These are phyloP conservation scores for Distichodus sexfasciatus DNA, from an alignment of 2,797 vertebrate genomes.

Conservation along the genomic window DNA sequence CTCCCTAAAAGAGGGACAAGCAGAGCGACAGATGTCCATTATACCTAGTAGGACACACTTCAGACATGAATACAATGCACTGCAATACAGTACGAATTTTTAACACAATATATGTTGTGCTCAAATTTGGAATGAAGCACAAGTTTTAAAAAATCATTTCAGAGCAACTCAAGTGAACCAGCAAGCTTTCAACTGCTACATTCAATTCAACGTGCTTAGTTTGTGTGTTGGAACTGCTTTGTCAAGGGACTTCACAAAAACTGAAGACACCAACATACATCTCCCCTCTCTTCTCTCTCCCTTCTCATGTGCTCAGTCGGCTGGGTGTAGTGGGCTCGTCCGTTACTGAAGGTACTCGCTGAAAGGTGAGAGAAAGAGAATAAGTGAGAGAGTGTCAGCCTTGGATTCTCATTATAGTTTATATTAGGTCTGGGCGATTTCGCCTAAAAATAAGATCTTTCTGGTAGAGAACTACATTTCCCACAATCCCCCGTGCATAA, in stretches of 20 bases:
- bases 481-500: too few relatives aligned
- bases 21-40: not conserved
- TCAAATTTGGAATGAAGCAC: too few relatives aligned
- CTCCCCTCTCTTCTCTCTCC: conserved; percentile 90
- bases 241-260: not conserved
- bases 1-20: conserved; percentile 76
- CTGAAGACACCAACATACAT: conserved; percentile 74
- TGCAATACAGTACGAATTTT: too few relatives aligned
- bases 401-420: not conserved
- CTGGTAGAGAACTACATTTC: too few relatives aligned
- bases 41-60: too few relatives aligned
- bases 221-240: not conserved
- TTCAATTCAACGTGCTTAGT: too few relatives aligned
- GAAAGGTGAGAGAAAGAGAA: conserved; percentile 25
- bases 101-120: too few relatives aligned
- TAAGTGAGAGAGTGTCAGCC: not conserved
- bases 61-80: not conserved
- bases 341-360: conserved; percentile 89
- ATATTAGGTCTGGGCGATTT: too few relatives aligned
- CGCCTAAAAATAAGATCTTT: too few relatives aligned
- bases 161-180: too few relatives aligned
- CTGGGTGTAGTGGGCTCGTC: conserved; percentile 85
- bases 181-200: too few relatives aligned
- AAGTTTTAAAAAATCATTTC: too few relatives aligned
- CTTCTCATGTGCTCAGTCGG: conserved; percentile 83